Conservation (phyloP, 30 jellyfish, hydroid and myxozoan species). For the Morbakka virulenta region DNA sequence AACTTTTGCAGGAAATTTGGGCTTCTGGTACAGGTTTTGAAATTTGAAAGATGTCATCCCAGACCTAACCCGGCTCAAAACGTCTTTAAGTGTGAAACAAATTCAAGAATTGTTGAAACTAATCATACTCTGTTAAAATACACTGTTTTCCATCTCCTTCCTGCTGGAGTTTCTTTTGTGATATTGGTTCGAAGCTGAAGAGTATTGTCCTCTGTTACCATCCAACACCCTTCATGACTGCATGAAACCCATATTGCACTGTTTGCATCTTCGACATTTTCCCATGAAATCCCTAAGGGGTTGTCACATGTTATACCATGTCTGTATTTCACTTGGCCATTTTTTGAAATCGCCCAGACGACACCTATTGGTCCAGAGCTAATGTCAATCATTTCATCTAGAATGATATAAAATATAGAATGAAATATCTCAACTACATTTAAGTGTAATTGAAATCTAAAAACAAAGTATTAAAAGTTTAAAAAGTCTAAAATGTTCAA, state of each 20-base stretch:
- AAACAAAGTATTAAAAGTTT: too few species aligned
- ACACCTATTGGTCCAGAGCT: background rate
- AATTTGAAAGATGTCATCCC: too few species aligned
- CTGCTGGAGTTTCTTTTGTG: background rate
- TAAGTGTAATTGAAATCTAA: too few species aligned
- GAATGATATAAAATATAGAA: too few species aligned
- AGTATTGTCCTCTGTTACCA: background rate
- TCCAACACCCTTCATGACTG: background rate
- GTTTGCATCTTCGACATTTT: background rate
- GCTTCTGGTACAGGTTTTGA: too few species aligned
- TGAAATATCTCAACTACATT: too few species aligned
- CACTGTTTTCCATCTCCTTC: background rate
- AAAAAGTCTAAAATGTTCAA: too few species aligned
- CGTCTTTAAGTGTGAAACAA: too few species aligned
- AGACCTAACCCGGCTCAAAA: too few species aligned
- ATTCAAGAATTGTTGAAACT: too few species aligned
- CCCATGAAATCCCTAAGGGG: background rate
- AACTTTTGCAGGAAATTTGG: too few species aligned
- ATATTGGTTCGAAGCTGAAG: background rate
- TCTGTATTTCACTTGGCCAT: background rate
- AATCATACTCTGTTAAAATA: background rate
- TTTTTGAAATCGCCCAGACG: background rate
- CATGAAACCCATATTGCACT: background rate
- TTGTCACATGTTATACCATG: background rate
- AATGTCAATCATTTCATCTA: too few species aligned